phyloP scores from a whole-genome alignment of 2,113 vertebrate genomes.

The Vidua chalybeata region DNA sequence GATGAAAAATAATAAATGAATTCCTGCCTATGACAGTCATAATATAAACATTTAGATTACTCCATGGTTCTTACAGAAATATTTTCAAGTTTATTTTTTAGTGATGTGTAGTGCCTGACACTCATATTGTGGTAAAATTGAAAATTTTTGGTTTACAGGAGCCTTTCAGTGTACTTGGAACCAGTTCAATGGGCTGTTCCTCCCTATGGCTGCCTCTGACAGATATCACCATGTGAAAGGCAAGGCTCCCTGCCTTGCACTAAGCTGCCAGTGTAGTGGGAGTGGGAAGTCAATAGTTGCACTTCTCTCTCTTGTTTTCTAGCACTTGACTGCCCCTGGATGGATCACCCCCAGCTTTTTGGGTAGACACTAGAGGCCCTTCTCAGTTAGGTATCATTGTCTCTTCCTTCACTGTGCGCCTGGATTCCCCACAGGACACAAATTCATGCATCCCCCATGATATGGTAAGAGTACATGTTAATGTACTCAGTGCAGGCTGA shows the following conservation, averaged over 20 bases:
- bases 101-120: background rate
- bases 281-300: background rate
- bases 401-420: background rate
- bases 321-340: background rate
- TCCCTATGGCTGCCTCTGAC: background rate
- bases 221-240: background rate
- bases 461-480: background rate
- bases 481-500: background rate
- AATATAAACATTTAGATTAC: background rate
- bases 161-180: background rate
- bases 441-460: background rate
- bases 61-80: background rate
- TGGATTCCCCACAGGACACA: background rate
- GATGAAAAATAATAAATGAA: conserved; percentile 1
- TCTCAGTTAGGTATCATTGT: background rate
- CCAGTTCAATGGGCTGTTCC: background rate
- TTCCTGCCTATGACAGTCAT: background rate
- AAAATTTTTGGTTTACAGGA: background rate
- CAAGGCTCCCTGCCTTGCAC: background rate
- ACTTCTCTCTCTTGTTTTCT: background rate
- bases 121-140: background rate
- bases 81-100: background rate
- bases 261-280: background rate
- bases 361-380: background rate
- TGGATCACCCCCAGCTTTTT: background rate